Evolutionary conservation across 2,888 invertebrate genomes (phyloP).

Genomic region (Podotricha telesiphe): DNA sequence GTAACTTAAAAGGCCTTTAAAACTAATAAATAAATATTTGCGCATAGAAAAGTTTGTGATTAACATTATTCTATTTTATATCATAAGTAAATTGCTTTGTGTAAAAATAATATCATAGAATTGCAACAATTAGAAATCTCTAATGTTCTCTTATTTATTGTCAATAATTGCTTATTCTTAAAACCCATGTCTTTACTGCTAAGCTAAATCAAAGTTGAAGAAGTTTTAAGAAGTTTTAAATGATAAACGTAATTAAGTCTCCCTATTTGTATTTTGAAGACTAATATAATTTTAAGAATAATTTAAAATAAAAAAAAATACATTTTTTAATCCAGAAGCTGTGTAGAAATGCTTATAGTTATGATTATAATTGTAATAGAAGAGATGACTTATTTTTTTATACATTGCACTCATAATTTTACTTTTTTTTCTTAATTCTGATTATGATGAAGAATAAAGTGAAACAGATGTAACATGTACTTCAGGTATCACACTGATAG

Average conservation of each 20-base stretch:
- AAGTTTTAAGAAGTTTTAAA: background rate
- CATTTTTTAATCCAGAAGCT: background rate
- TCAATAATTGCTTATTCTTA: background rate
- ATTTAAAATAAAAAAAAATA: background rate
- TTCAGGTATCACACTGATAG: no score
- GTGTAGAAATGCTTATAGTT: background rate
- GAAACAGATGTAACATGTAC: no score
- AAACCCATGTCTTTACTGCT: background rate
- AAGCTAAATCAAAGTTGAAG: background rate
- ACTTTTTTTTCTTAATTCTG: no score
- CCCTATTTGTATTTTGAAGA: background rate
- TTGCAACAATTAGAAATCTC: background rate
- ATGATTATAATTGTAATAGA: background rate
- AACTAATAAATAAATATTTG: background rate
- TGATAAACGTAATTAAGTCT: background rate
- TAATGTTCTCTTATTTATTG: background rate
- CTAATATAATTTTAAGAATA: background rate
- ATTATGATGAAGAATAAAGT: no score
- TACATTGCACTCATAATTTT: background rate
- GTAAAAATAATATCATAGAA: background rate
- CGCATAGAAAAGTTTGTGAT: background rate
- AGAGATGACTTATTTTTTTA: background rate
- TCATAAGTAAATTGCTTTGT: background rate
- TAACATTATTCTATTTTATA: background rate
- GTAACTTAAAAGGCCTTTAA: conserved; percentile 4